Percentiles rank a stretch among this genome's conserved stretches.
Evolutionary conservation across 2,113 vertebrate species (phyloP).

Genomic region (Manacus vitellinus): DNA sequence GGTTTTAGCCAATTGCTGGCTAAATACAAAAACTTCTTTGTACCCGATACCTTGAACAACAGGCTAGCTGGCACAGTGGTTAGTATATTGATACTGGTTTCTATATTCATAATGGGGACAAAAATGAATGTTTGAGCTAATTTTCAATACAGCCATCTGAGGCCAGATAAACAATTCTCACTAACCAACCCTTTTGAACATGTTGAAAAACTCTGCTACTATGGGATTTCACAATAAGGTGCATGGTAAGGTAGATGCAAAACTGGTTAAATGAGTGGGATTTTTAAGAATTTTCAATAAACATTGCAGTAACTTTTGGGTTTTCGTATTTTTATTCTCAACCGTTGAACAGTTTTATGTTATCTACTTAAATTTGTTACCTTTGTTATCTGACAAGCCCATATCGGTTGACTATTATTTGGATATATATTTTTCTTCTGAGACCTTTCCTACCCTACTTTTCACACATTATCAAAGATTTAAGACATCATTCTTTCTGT

Average conservation of each 20-base stretch:
- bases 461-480: not conserved
- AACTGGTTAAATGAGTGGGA: not conserved
- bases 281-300: not conserved
- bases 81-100: not conserved
- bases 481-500: not conserved
- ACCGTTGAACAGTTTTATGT: not conserved
- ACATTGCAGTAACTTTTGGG: not conserved
- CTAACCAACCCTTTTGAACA: not conserved
- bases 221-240: not conserved
- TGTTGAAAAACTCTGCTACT: not conserved
- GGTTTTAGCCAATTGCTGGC: not conserved
- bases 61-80: not conserved
- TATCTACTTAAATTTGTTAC: not conserved
- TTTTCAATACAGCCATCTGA: not conserved
- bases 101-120: not conserved
- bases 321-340: not conserved
- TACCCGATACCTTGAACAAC: not conserved
- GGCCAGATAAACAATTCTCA: not conserved
- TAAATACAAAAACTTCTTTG: not conserved
- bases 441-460: not conserved
- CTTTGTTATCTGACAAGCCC: not conserved
- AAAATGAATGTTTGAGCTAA: not conserved
- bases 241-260: not conserved
- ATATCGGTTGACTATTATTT: not conserved
- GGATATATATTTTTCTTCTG: not conserved